A percentile compares a stretch with the other conserved stretches of the same genome.
Conservation (phyloP, 2,888 invertebrate species). For the Tipula confusa region DNA sequence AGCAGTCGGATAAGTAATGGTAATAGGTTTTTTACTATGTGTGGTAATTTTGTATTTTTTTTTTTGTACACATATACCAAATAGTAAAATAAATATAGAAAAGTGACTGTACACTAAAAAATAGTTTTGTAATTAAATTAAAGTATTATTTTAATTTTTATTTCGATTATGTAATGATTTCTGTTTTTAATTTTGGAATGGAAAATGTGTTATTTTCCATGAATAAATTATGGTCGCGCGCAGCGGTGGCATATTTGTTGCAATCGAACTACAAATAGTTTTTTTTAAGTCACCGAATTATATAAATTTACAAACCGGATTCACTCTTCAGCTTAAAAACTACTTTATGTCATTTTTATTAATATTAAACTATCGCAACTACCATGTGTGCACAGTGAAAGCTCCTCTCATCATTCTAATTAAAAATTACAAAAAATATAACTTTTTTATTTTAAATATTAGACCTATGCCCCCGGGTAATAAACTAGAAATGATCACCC, state of each 20-base stretch:
- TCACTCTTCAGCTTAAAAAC: not conserved
- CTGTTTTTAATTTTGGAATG: not conserved
- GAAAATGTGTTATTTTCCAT: not conserved
- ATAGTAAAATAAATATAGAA: not conserved
- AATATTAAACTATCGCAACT: not conserved
- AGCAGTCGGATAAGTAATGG: constrained; percentile 12
- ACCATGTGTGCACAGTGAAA: not conserved
- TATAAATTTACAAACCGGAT: not conserved
- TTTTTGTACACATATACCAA: no score
- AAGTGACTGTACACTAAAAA: not conserved
- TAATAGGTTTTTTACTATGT: not conserved
- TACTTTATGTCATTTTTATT: not conserved
- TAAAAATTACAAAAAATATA: not conserved
- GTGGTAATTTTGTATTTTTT: not conserved
- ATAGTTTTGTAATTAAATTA: not conserved
- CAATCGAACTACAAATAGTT: no score
- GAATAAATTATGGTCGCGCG: not conserved
- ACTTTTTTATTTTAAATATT: not conserved
- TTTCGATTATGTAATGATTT: not conserved
- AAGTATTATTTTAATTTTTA: not conserved
- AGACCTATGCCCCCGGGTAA: not conserved
- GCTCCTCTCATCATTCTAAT: not conserved
- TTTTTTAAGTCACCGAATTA: not conserved
- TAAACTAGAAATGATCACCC: not conserved
- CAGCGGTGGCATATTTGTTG: not conserved